Conservation (phyloP, 2,113 vertebrate genomes). For the Tiliqua scincoides region DNA sequence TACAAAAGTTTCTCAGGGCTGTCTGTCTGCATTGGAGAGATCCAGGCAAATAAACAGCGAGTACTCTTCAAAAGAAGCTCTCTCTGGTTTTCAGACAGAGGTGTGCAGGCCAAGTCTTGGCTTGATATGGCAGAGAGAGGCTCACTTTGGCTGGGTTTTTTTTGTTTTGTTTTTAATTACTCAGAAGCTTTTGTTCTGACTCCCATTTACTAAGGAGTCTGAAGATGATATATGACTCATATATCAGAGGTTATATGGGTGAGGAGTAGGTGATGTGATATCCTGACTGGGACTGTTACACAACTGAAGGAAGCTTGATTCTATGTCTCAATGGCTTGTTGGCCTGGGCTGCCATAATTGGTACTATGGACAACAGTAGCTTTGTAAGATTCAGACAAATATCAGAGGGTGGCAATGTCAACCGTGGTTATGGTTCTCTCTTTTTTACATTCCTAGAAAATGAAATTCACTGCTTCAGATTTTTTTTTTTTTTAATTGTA, state of each 20-base stretch:
- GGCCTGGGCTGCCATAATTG: conserved; percentile 58
- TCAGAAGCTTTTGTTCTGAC: conserved; percentile 70
- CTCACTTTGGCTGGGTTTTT: conserved; percentile 66
- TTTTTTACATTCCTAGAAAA: not conserved
- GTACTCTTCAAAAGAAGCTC: conserved; percentile 39
- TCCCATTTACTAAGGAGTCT: conserved; percentile 70
- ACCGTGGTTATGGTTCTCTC: conserved; percentile 20
- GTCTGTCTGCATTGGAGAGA: conserved; percentile 47
- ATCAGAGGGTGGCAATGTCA: conserved; percentile 46
- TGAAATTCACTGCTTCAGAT: conserved; percentile 37
- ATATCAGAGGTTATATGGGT: conserved; percentile 65
- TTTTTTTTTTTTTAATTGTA: conserved; percentile 40
- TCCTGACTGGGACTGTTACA: conserved; percentile 68
- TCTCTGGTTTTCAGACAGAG: conserved; percentile 58
- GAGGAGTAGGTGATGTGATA: conserved; percentile 43
- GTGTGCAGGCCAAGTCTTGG: conserved; percentile 69
- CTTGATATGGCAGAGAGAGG: conserved; percentile 68
- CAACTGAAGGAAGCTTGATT: conserved; percentile 44
- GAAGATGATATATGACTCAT: conserved; percentile 78
- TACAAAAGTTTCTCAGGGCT: conserved; percentile 18
- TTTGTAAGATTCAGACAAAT: conserved; percentile 6
- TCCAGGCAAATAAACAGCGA: conserved; percentile 61
- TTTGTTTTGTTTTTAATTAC: conserved; percentile 69
- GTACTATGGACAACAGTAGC: conserved; percentile 43
- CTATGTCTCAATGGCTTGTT: conserved; percentile 70